Conservation (phyloP, 2,113 vertebrate genomes). For the Hylia prasina region DNA sequence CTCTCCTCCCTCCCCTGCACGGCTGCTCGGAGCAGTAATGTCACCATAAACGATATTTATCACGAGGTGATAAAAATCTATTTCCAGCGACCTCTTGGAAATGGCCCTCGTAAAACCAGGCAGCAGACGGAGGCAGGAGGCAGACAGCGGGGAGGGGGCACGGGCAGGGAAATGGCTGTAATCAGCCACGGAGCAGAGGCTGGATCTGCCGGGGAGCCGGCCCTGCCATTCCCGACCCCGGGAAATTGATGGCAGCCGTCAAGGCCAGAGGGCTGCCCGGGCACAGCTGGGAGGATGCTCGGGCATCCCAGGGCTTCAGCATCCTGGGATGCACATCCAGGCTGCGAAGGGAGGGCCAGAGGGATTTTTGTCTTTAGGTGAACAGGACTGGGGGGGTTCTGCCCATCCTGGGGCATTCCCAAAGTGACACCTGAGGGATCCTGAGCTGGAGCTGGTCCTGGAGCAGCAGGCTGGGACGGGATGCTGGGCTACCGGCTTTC, state of each 20-base stretch:
- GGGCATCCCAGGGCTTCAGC: neutral
- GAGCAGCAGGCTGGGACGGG: neutral
- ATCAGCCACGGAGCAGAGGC: neutral
- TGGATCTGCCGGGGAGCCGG: neutral
- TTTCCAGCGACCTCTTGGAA: slow-evolving; percentile 67
- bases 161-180: slow-evolving; percentile 33
- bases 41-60: slow-evolving; percentile 60
- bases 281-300: neutral
- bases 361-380: fast-evolving
- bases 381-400: fast-evolving
- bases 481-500: neutral
- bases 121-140: slow-evolving; percentile 61
- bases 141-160: slow-evolving; percentile 30
- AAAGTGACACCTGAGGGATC: neutral
- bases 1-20: neutral
- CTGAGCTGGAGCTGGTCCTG: neutral
- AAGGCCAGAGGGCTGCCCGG: neutral
- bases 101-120: slow-evolving; percentile 61
- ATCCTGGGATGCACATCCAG: neutral
- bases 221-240: neutral
- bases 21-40: slow-evolving; percentile 29
- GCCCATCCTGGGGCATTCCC: neutral
- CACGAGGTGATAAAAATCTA: slow-evolving; percentile 63
- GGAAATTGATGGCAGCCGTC: neutral
- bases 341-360: neutral